Evolutionary conservation across 2,113 vertebrate genomes (phyloP).

Genomic region (Maccullochella peelii): DNA sequence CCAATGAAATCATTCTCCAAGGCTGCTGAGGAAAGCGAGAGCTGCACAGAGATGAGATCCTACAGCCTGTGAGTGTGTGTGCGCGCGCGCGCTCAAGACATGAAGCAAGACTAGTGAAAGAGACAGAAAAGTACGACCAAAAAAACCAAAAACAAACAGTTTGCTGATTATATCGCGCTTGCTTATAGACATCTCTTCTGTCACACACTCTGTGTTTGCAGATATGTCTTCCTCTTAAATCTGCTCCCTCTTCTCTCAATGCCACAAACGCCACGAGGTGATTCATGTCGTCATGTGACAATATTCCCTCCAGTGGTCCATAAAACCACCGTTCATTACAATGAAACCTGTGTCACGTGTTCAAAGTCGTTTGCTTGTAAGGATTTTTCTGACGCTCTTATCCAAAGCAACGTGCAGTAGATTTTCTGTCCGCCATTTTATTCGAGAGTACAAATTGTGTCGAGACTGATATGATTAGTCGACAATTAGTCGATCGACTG

Average conservation of each 20-base stretch:
- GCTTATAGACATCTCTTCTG: constrained; percentile 25
- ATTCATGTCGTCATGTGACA: not conserved
- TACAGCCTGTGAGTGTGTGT: constrained; percentile 4
- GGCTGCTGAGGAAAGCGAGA: constrained; percentile 54
- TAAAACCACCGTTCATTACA: not conserved
- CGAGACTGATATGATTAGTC: not conserved
- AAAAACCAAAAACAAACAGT: constrained; percentile 30
- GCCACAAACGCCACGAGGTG: not conserved
- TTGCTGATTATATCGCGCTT: constrained; percentile 37
- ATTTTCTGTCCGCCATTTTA: no score
- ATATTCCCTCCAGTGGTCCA: constrained; percentile 20
- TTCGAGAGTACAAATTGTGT: no score
- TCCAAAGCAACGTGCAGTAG: not conserved
- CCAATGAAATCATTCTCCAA: constrained; percentile 67
- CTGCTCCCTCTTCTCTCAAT: constrained; percentile 4
- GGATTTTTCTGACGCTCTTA: not conserved
- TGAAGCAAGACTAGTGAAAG: constrained; percentile 7
- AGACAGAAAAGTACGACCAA: constrained; percentile 18
- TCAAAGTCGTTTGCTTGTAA: not conserved
- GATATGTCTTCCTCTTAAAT: constrained; percentile 22
- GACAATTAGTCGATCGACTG: not conserved
- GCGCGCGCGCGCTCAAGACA: constrained; percentile 17
- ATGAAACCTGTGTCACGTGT: not conserved
- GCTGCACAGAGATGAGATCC: constrained; percentile 50
- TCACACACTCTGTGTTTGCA: not conserved